Evolutionary conservation across 23 tunicate genomes (phyloP), one percentile per base, ranked within the genome.

Genomic region (Styela plicata): DNA sequence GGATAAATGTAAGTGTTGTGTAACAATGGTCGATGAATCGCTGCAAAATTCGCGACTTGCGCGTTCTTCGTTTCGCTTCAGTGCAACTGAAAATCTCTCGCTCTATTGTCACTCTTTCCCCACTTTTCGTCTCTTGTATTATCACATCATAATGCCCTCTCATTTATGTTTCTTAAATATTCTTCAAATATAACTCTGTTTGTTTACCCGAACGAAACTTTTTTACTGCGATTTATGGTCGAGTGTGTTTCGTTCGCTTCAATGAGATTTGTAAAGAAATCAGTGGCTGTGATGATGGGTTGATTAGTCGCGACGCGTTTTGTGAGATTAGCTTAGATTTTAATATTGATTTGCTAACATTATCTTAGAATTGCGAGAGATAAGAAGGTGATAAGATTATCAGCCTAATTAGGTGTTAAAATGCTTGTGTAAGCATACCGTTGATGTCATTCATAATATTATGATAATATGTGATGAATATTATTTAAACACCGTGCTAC

Each of bases 41-140:
- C 57, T 44, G 57, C 57, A 44, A 44, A 44, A 44, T 5, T 67
- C 24, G 31, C 22, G 31, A 29, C 71, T 67, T 27, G 31, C 71
- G 71, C 71, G 71, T 67, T 67, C 71, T 29, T 67, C 71, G 71
- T 67, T 22, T 67, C 71, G 71, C 71, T 29, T 67, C 71, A 67
- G 17, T 67, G 71, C 30, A 27, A 67, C 16, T 67, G 71, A 67
- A 67, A 67, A 27, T 67, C 71, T 67, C 71, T 67, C 71, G 30
- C 24, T 25, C 71, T 22, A 67, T 67, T 67, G 71, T 67, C 30
- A 25, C 31, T 24, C 71, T 67, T 67, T 67, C 57, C 57, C 57
- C 7, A n/a, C n/a, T 13, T 44, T 13, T 44, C 57, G 57, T 44
- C 57, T 44, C 57, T 44, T 44, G 57, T 44, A 44, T 44, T 67